Evolutionary conservation across 2,888 invertebrate species (phyloP).

Genomic region (Bimastos eiseni): DNA sequence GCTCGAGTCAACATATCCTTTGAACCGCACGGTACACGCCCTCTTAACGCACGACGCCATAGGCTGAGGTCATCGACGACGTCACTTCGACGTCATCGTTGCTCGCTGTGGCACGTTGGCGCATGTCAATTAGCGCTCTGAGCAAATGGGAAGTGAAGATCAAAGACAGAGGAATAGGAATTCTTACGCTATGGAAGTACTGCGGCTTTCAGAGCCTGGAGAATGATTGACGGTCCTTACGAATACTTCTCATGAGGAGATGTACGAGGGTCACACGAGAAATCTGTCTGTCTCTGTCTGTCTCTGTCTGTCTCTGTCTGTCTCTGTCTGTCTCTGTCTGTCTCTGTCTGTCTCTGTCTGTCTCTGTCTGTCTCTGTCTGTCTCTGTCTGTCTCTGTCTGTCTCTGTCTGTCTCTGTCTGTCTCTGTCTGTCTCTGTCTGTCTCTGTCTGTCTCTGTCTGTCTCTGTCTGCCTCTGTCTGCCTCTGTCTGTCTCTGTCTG

Average conservation of each 20-base stretch:
- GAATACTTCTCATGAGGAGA: background rate
- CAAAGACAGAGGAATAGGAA: background rate
- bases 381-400: background rate
- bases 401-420: background rate
- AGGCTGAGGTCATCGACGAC: background rate
- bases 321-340: background rate
- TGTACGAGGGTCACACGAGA: background rate
- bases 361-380: background rate
- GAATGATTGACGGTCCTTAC: background rate
- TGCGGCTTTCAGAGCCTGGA: background rate
- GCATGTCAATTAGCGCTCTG: conserved; percentile 13
- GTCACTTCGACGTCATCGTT: background rate
- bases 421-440: background rate
- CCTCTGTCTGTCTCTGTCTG: background rate
- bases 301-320: background rate
- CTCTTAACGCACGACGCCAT: background rate
- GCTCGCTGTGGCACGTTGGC: background rate
- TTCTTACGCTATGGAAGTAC: background rate
- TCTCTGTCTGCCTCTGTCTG: background rate
- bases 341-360: background rate
- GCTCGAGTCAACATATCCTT: background rate
- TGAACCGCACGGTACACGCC: background rate
- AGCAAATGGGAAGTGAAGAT: background rate
- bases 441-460: background rate
- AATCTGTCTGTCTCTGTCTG: background rate